These are phyloP conservation scores for Physocephala rufipes DNA, from an alignment of 2,888 invertebrate species.

Conservation along the genomic window DNA sequence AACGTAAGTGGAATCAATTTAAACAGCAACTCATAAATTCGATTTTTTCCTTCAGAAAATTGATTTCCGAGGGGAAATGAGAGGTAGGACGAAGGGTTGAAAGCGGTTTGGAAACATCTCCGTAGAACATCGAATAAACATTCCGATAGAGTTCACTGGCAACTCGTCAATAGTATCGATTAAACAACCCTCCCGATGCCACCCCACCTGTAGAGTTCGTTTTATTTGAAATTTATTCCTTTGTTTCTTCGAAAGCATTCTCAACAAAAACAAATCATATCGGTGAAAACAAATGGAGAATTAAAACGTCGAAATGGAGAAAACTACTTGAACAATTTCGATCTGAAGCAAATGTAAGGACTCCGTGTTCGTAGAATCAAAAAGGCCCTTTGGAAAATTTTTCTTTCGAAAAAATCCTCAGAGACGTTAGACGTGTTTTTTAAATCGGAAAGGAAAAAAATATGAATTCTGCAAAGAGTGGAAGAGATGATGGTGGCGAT, in stretches of 20 bases:
- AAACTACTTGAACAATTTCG: not conserved
- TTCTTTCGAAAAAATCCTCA: conserved; percentile 7
- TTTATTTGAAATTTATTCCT: conserved; percentile 21
- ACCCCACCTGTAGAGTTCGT: conserved; percentile 3
- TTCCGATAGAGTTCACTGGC: not conserved
- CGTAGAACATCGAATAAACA: too few relatives aligned
- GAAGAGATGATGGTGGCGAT: conserved; percentile 20
- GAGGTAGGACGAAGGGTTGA: too few relatives aligned
- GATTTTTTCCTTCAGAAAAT: too few relatives aligned
- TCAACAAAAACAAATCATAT: conserved; percentile 17
- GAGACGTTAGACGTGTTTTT: not conserved
- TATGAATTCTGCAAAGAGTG: conserved; percentile 1
- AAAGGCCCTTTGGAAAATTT: conserved; percentile 3
- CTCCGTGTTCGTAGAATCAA: conserved; percentile 5
- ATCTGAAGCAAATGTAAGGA: not conserved
- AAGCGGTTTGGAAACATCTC: too few relatives aligned
- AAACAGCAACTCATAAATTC: too few relatives aligned
- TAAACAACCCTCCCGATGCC: conserved; percentile 18
- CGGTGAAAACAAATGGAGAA: conserved; percentile 19
- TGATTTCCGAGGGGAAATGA: too few relatives aligned
- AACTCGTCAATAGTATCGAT: not conserved
- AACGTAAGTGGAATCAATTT: too few relatives aligned
- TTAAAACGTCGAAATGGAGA: not conserved
- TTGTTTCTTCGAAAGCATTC: not conserved
- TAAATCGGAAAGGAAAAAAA: not conserved